Conservation (phyloP, 2,113 vertebrate genomes). For the Accipiter virgatus region DNA sequence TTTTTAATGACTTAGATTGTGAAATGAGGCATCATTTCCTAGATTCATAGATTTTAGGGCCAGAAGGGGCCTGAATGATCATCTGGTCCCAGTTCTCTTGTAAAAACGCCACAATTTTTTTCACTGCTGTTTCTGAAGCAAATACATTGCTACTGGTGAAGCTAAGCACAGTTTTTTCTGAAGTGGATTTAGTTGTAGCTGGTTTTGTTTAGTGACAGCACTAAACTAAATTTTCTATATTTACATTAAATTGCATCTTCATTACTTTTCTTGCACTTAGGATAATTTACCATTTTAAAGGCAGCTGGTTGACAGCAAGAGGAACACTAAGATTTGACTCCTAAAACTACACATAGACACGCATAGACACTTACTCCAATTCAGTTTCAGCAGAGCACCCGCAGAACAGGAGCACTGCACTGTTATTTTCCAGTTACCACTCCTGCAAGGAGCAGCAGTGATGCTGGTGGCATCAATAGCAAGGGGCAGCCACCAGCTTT, state of each 20-base stretch:
- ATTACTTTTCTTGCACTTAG: not conserved
- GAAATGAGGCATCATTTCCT: conserved; percentile 34
- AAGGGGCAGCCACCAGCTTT: not conserved
- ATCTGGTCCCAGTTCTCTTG: conserved; percentile 2
- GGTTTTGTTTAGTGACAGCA: not conserved
- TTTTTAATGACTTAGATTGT: conserved; percentile 30
- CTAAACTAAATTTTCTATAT: not conserved
- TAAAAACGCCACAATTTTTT: not conserved
- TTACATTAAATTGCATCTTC: not conserved
- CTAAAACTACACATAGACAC: not conserved
- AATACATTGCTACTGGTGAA: not conserved
- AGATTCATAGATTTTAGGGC: conserved; percentile 39
- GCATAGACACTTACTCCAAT: not conserved
- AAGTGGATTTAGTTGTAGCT: not conserved
- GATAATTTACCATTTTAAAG: not conserved
- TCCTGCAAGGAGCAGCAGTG: not conserved
- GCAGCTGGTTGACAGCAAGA: not conserved
- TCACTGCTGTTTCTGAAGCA: not conserved
- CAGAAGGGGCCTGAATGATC: conserved; percentile 25
- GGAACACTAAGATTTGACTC: not conserved
- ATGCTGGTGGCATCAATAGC: not conserved
- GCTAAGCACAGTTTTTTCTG: not conserved
- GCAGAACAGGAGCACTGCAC: not conserved
- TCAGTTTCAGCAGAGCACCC: not conserved
- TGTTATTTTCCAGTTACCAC: not conserved